Conservation (phyloP, 2,113 vertebrate genomes). For the Paratilapia polleni region DNA sequence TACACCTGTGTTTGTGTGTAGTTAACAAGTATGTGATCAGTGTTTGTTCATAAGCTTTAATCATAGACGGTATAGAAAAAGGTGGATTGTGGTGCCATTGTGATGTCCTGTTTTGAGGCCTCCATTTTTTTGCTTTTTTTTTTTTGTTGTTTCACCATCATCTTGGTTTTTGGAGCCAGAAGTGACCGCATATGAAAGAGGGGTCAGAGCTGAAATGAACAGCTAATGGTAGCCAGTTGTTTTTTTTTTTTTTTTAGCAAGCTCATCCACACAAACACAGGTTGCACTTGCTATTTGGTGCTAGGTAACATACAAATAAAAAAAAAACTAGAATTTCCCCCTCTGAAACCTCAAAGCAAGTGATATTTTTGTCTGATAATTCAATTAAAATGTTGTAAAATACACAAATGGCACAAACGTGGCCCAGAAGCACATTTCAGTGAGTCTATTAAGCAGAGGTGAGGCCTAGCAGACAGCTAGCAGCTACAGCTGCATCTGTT, state of each 20-base stretch:
- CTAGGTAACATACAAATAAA: not conserved
- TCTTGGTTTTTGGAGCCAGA: not conserved
- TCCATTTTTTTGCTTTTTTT: not conserved
- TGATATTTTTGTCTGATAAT: not conserved
- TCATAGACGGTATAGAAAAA: not conserved
- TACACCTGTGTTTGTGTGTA: not conserved
- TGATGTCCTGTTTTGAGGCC: not conserved
- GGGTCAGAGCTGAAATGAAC: not conserved
- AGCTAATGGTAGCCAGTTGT: not conserved
- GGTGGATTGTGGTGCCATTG: not conserved
- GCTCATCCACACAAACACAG: not conserved
- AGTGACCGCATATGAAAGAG: not conserved
- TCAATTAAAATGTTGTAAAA: not conserved
- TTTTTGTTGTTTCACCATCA: too few relatives aligned
- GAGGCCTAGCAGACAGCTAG: not conserved
- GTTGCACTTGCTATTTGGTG: not conserved
- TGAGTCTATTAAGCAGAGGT: not conserved
- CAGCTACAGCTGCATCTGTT: not conserved
- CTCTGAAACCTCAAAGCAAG: not conserved
- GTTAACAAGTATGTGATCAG: not conserved
- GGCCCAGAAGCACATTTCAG: not conserved
- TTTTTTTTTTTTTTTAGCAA: not conserved
- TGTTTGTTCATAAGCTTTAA: not conserved
- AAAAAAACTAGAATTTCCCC: not conserved
- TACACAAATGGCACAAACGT: not conserved